A percentile compares a stretch with the other conserved stretches of the same genome.
Conservation (phyloP, 1,140 invertebrate genomes). For the Penaeus indicus region DNA sequence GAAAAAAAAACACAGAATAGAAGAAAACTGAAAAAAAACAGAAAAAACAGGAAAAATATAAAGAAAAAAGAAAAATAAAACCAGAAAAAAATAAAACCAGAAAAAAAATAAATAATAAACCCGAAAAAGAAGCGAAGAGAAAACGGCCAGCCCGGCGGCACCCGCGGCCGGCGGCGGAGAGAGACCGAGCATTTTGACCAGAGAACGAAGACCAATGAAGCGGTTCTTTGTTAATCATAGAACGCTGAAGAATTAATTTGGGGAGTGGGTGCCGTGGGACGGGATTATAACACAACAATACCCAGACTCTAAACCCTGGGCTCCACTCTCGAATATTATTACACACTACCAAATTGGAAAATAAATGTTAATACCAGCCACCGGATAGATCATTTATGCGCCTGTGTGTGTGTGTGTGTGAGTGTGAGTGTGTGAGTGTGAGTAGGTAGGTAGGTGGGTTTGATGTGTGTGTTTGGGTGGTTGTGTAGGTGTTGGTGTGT, state of each 20-base stretch:
- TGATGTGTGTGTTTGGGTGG: background rate
- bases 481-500: background rate
- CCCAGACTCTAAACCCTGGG: conserved; percentile 15
- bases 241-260: conserved; percentile 55
- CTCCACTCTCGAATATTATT: conserved; percentile 31
- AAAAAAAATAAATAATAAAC: no score
- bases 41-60: no score
- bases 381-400: background rate
- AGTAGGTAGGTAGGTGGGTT: background rate
- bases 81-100: no score
- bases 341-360: conserved; percentile 26
- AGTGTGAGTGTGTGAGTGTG: background rate
- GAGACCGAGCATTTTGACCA: background rate
- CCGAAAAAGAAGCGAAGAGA: no score
- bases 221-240: conserved; percentile 47
- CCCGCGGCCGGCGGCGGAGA: background rate
- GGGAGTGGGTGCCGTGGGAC: conserved; percentile 45
- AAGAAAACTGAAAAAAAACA: no score
- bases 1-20: no score
- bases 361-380: conserved; percentile 22
- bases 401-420: background rate
- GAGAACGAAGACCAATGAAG: background rate
- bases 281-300: conserved; percentile 54
- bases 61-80: no score
- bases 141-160: no score